Evolutionary conservation across 2,797 vertebrate genomes (phyloP), one percentile per base, ranked within the genome.

Genomic region (Sphenodon punctatus): DNA sequence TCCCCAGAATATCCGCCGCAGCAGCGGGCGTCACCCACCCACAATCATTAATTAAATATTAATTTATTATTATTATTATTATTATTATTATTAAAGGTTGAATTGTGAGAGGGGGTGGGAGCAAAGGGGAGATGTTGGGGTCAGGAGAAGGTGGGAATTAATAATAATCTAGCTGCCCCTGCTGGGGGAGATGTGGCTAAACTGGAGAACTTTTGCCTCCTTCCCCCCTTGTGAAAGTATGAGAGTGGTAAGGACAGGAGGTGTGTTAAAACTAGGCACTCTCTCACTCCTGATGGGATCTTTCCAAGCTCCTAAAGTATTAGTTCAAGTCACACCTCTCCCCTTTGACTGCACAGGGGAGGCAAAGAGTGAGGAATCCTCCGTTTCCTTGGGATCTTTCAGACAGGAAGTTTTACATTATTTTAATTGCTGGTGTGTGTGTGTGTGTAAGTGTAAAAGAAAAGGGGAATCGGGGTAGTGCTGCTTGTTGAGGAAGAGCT

Each of bases 331-430:
- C 77, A 76, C 41, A 75, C 63, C 22, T 34, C 68, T 67, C 2
- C 14, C 16, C 66, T 22, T 8, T 27, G 66, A 64, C 46, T 11
- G 48, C 3, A 11, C 17, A n/a, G 6, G 43, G 84, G 73, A 58
- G 38, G 73, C 63, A 67, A 8, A 36, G 36, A 6, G 32, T 38
- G 43, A 41, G 19, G n/a, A n/a, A n/a, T n/a, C n/a, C 46, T 42
- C 46, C 10, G 38, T 4, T n/a, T 75, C 45, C 45, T 27, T 11
- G 73, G 82, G 86, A 75, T 87, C 80, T 59, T 67, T 72, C 91
- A 88, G 87, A 88, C 93, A 74, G 89, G 94, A 95, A 95, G 93
- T 93, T 86, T 93, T 90, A 81, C 88, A 85, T 89, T 80, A 81
- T 93, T 82, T 91, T 90, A 94, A 90, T 87, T 91, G 75, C 88